Conservation (phyloP, 2,113 vertebrate species). For the Vimba vimba region DNA sequence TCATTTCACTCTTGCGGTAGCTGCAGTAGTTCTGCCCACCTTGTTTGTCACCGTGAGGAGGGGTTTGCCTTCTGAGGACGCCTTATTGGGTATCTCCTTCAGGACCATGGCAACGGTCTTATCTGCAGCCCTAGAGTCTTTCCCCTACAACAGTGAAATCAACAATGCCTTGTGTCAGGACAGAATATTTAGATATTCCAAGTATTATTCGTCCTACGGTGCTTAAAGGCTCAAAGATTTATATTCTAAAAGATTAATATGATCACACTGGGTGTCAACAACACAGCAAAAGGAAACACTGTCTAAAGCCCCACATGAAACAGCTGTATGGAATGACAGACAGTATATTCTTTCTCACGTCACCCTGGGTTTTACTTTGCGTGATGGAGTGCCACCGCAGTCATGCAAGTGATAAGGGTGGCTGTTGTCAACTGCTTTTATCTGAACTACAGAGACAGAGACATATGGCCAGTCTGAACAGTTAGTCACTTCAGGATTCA, state of each 20-base stretch:
- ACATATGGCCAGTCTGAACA: constrained; percentile 13
- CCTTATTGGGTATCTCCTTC: constrained; percentile 99
- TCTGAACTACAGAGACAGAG: constrained; percentile 29
- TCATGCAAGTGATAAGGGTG: constrained; percentile 2
- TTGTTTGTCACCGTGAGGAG: constrained; percentile 99
- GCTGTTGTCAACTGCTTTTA: constrained; percentile 28
- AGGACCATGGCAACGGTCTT: constrained; percentile 99
- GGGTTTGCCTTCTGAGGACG: constrained; percentile 99
- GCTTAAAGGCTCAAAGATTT: constrained; percentile 21
- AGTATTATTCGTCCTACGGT: constrained; percentile 48
- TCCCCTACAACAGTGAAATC: constrained; percentile 99
- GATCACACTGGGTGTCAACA: constrained; percentile 11
- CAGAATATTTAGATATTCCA: constrained; percentile 70
- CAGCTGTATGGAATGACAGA: neutral
- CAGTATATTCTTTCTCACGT: constrained; percentile 7
- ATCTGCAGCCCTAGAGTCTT: constrained; percentile 99
- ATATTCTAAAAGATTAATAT: constrained; percentile 24
- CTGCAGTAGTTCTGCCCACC: constrained; percentile 94
- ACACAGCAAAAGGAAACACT: constrained; percentile 29
- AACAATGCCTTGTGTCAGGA: constrained; percentile 97
- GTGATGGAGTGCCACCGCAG: constrained; percentile 11
- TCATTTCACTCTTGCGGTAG: constrained; percentile 71
- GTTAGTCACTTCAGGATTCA: constrained; percentile 23
- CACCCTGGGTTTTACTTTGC: constrained; percentile 30
- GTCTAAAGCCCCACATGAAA: constrained; percentile 16